Percentiles rank a stretch among this genome's conserved stretches.
Evolutionary conservation across 2,888 invertebrate genomes (phyloP).

Genomic region (Lithosia quadra): DNA sequence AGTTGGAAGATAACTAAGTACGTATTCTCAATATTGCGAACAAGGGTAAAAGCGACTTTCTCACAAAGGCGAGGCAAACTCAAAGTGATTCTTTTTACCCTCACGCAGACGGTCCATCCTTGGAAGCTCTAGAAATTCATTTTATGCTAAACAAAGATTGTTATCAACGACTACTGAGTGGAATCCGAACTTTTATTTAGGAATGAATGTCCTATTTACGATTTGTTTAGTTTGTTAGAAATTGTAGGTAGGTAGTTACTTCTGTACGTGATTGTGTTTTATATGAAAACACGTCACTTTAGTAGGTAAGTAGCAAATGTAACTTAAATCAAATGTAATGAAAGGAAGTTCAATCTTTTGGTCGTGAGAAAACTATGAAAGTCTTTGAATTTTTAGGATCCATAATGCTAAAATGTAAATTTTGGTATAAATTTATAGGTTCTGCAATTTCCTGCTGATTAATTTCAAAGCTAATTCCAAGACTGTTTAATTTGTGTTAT

Average conservation of each 20-base stretch:
- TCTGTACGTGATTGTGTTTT: background rate
- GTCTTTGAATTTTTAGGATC: no score
- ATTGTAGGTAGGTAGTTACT: background rate
- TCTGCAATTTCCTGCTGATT: background rate
- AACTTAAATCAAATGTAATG: background rate
- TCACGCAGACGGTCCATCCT: conserved; percentile 20
- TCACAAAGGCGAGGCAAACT: conserved; percentile 32
- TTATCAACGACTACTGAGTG: conserved; percentile 30
- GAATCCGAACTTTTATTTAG: conserved; percentile 27
- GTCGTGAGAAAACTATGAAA: background rate
- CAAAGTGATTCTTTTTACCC: conserved; percentile 45
- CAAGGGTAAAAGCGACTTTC: conserved; percentile 25
- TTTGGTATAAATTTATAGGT: background rate
- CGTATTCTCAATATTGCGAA: conserved; percentile 27
- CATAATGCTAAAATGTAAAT: background rate
- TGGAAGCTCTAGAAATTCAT: conserved; percentile 31
- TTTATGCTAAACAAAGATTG: conserved; percentile 44
- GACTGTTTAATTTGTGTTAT: no score
- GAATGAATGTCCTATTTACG: conserved; percentile 1
- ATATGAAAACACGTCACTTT: background rate
- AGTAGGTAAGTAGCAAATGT: background rate
- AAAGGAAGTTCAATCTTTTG: background rate
- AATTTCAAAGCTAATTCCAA: background rate
- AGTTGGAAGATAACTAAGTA: conserved; percentile 24
- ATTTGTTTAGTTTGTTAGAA: background rate